Evolutionary conservation across 2,113 vertebrate species (phyloP).

Genomic region (Cinclus mexicanus): DNA sequence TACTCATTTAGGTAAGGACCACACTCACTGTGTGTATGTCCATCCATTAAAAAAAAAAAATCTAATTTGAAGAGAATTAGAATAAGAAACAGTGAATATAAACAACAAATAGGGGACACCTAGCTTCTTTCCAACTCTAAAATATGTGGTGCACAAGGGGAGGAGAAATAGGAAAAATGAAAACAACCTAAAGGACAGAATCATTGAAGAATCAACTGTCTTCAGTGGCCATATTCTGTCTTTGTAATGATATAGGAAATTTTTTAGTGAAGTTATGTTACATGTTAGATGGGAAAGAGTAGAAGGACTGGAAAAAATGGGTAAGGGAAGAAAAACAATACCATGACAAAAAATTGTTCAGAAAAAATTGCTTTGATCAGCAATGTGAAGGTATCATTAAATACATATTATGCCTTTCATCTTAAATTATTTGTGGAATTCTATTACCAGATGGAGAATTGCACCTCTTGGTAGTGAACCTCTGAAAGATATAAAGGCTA

Average conservation of each 20-base stretch:
- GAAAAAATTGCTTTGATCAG: constrained; percentile 16
- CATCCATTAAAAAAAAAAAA: not conserved
- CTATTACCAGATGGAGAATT: constrained; percentile 11
- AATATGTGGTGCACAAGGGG: not conserved
- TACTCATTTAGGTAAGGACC: not conserved
- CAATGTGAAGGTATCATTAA: not conserved
- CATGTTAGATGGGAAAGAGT: not conserved
- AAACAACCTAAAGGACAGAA: not conserved
- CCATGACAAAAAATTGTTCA: not conserved
- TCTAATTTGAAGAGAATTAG: not conserved
- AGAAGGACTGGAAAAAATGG: not conserved
- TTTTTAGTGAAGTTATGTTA: not conserved
- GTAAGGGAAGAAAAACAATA: not conserved
- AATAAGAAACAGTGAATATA: not conserved
- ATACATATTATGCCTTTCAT: not conserved
- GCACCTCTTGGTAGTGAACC: not conserved
- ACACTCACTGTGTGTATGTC: not conserved
- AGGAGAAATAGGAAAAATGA: not conserved
- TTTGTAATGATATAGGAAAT: not conserved
- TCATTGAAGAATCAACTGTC: not conserved
- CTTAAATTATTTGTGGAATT: constrained; percentile 1
- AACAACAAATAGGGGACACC: not conserved
- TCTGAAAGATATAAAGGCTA: not conserved
- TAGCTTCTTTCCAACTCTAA: not conserved
- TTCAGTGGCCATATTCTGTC: not conserved